A percentile compares a stretch with the other conserved stretches of the same genome.
Conservation (phyloP, 2,888 invertebrate species). For the Amblyjoppa fuscipennis region DNA sequence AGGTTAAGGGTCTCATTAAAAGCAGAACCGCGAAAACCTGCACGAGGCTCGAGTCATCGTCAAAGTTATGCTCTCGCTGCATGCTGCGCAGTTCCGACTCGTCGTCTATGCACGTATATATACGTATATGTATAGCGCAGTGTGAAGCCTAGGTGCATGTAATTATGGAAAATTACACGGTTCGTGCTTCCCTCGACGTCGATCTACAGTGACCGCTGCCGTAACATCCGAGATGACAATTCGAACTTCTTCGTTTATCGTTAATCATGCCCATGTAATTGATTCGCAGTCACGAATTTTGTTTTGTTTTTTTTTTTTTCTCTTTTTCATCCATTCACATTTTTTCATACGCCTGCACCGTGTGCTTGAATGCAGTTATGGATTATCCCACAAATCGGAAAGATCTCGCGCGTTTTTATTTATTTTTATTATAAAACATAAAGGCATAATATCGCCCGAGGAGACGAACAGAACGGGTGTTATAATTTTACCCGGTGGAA, state of each 20-base stretch:
- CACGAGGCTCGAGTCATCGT: constrained; percentile 23
- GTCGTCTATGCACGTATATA: neutral
- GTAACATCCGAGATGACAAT: neutral
- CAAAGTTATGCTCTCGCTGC: neutral
- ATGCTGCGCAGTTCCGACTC: constrained; percentile 54
- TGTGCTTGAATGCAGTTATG: too few species aligned
- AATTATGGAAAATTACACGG: constrained; percentile 67
- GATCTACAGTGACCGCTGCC: constrained; percentile 17
- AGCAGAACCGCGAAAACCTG: constrained; percentile 5
- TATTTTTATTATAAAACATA: neutral
- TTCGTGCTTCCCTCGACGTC: constrained; percentile 56
- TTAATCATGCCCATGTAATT: neutral
- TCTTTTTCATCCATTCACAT: neutral
- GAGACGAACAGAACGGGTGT: neutral
- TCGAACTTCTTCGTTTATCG: constrained; percentile 15
- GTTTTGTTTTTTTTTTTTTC: neutral
- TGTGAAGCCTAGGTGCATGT: constrained; percentile 52
- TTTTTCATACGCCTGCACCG: neutral
- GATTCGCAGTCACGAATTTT: neutral
- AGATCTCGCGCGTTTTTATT: neutral
- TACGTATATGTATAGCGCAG: constrained; percentile 12
- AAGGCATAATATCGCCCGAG: neutral
- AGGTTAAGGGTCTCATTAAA: neutral
- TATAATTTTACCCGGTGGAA: constrained; percentile 23
- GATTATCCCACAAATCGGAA: too few species aligned